Base-by-base conservation (phyloP, 2,113 vertebrate genomes). In the Neogale vison region DNA sequence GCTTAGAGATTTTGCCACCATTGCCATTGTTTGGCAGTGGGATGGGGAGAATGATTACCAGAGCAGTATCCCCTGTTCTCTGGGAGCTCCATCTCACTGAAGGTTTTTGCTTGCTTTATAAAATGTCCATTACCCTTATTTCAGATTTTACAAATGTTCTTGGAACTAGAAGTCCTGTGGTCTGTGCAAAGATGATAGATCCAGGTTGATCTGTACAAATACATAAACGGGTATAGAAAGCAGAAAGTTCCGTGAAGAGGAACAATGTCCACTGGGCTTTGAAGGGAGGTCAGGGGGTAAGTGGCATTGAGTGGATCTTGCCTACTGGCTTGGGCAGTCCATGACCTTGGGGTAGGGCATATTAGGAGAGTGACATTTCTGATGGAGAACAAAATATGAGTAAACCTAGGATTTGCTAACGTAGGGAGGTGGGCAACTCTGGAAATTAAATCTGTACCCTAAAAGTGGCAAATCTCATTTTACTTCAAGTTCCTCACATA, bases 401-500 rank as follows among this genome's bases (percentile, higher is more conserved):
- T 71, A 71, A 57, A 93, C 21, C 12, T 67, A 92, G 29, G 4
- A 42, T 26, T 61, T 61, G 26, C 59, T 61, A 50, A 93, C 18
- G 8, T 67, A 90, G 34, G 4, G 42, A 87, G 1, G 4, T 7
- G 26, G 8, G 20, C 10, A 45, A 42, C 84, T 80, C 55, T 84
- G 8, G 24, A 42, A 29, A 76, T 92, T 13, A 72, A 88, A 86
- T 65, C 42, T 52, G 74, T 96, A n/a, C 39, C 67, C 88, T 92
- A 67, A 92, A 90, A 95, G 31, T 36, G 42, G 10, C 83, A 29
- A 24, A 31, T 72, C 47, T 65, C 61, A 63, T 55, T 91, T 97
- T 81, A 57, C 45, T 93, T 97, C 57, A 80, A 90, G n/a, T 87
- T 96, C 88, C n/a, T 79, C 36, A 47, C 17, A 65, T 63, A 57